Evolutionary conservation across 2,888 invertebrate genomes (phyloP).

Genomic region (Drosophila prostipennis): DNA sequence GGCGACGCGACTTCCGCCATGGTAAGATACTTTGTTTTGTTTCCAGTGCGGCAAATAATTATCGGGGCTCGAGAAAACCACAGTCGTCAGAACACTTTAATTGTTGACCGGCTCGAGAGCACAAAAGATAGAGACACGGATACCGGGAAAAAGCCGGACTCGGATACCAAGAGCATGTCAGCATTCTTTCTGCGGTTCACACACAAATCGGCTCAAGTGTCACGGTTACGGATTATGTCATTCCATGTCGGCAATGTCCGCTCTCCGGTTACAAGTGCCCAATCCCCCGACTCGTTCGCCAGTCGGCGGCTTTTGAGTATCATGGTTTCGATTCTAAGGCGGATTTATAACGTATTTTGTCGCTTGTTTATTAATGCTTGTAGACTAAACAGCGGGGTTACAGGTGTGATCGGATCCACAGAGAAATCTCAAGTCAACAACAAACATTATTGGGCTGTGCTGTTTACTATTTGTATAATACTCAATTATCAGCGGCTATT

Average conservation of each 20-base stretch:
- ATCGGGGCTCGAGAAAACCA: conserved; percentile 29
- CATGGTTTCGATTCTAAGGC: conserved; percentile 64
- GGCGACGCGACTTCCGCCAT: conserved; percentile 59
- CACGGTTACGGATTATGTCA: conserved; percentile 72
- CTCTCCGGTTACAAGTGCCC: conserved; percentile 16
- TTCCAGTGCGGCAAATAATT: conserved; percentile 31
- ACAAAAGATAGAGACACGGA: conserved; percentile 1
- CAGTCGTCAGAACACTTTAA: conserved; percentile 39
- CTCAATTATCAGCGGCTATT: neutral
- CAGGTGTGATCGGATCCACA: neutral
- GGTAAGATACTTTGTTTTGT: conserved; percentile 50
- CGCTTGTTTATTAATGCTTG: conserved; percentile 20
- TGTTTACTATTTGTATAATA: conserved; percentile 1
- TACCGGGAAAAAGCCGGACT: conserved; percentile 22
- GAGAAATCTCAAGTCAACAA: neutral
- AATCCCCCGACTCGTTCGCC: conserved; percentile 12
- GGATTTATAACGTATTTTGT: conserved; percentile 50
- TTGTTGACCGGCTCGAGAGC: conserved; percentile 38
- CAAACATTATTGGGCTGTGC: neutral
- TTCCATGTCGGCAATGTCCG: conserved; percentile 31
- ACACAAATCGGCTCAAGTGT: conserved; percentile 63
- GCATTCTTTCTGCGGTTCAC: conserved; percentile 62
- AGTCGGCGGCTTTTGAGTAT: conserved; percentile 44
- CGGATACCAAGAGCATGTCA: conserved; percentile 6
- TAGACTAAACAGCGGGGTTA: conserved; percentile 3